phyloP scores from a whole-genome alignment of 2,888 invertebrate species.

The Hyposoter dolosus region DNA sequence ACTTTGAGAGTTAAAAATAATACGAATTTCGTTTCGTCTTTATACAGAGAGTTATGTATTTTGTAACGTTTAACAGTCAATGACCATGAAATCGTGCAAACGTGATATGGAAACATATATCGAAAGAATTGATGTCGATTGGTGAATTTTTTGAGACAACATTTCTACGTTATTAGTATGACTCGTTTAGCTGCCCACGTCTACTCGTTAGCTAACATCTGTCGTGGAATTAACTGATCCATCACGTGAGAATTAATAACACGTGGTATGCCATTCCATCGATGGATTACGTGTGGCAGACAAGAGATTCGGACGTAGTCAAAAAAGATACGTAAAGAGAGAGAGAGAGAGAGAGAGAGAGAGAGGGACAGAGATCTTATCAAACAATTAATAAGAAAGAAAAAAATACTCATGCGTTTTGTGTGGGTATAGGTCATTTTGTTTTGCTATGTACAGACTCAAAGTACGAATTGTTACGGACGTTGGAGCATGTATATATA shows the following conservation, averaged over 20 bases:
- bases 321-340: background rate
- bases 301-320: constrained; percentile 1
- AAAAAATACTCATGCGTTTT: background rate
- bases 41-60: background rate
- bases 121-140: constrained; percentile 14
- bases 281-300: constrained; percentile 12
- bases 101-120: background rate
- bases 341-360: background rate
- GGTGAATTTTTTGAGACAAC: constrained; percentile 1
- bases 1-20: background rate
- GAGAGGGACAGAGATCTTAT: constrained; percentile 6
- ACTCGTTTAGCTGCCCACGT: background rate
- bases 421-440: constrained; percentile 2
- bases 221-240: constrained; percentile 46
- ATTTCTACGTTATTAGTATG: background rate
- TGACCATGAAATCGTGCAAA: constrained; percentile 5
- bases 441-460: background rate
- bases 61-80: background rate
- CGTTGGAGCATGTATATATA: background rate
- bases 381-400: background rate
- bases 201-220: constrained; percentile 58
- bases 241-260: constrained; percentile 55
- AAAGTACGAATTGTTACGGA: constrained; percentile 28
- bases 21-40: background rate
- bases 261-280: constrained; percentile 23